Evolutionary conservation across 2,888 invertebrate species (phyloP).

Genomic region (Torymus aiolomorphi): DNA sequence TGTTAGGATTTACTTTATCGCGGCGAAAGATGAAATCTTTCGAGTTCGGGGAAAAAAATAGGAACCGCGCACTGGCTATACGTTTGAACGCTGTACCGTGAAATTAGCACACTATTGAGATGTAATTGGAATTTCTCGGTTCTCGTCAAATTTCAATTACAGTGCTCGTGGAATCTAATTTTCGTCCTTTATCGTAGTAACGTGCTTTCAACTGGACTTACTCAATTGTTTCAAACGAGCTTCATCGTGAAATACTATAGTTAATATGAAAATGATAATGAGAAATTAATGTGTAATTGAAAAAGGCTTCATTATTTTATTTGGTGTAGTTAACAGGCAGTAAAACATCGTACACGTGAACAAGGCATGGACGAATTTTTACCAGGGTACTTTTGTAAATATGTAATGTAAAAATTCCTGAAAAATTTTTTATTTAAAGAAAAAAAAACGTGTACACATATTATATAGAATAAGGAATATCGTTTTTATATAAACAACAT

Average conservation of each 20-base stretch:
- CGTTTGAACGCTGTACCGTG: slow-evolving; percentile 24
- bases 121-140: too few relatives aligned
- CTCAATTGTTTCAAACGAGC: too few relatives aligned
- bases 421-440: slow-evolving; percentile 34
- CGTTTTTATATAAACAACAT: slow-evolving; percentile 37
- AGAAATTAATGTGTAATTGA: too few relatives aligned
- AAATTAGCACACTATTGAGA: slow-evolving; percentile 18
- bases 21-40: slow-evolving; percentile 17
- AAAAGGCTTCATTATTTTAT: too few relatives aligned
- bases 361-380: slow-evolving; percentile 55
- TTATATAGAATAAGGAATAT: slow-evolving; percentile 48
- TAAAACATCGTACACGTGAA: background rate
- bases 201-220: too few relatives aligned
- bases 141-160: too few relatives aligned
- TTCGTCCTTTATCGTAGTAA: too few relatives aligned
- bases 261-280: too few relatives aligned
- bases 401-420: slow-evolving; percentile 46
- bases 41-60: background rate
- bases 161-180: too few relatives aligned
- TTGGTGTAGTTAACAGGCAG: too few relatives aligned
- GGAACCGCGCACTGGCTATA: background rate
- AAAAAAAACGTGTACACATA: slow-evolving; percentile 26
- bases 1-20: slow-evolving; percentile 10
- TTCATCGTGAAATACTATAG: too few relatives aligned
- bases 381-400: slow-evolving; percentile 57